Percentiles rank a stretch among this genome's conserved stretches.
These are phyloP conservation scores for Pseudopipra pipra DNA, from an alignment of 2,113 vertebrate genomes.

Conservation along the genomic window DNA sequence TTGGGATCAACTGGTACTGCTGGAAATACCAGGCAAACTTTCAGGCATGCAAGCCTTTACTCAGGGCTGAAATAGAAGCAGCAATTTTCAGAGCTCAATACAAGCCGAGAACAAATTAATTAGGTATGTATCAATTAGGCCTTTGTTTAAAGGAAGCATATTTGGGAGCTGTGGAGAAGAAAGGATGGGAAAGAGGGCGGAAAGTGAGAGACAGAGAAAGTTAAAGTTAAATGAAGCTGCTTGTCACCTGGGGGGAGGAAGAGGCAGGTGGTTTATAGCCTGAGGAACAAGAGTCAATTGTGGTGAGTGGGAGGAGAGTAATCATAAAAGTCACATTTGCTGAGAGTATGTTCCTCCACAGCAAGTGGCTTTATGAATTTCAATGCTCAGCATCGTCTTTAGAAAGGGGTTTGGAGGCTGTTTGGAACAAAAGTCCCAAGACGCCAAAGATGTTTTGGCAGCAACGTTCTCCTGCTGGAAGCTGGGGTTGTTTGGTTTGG, in stretches of 20 bases:
- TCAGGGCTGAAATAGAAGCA: slow-evolving; percentile 48
- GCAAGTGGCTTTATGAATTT: slow-evolving; percentile 25
- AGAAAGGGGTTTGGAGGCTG: background rate
- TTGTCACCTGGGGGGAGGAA: slow-evolving; percentile 42
- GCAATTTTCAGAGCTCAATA: slow-evolving; percentile 40
- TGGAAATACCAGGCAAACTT: background rate
- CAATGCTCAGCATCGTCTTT: background rate
- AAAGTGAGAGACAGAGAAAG: slow-evolving; percentile 38
- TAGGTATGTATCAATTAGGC: slow-evolving; percentile 42
- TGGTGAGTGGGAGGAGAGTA: slow-evolving; percentile 49
- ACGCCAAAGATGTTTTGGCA: background rate
- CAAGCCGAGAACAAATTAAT: slow-evolving; percentile 55
- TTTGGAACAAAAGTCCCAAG: background rate
- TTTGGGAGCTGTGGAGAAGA: slow-evolving; percentile 7
- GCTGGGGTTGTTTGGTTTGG: background rate
- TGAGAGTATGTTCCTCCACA: background rate
- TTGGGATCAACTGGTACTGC: background rate
- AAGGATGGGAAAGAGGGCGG: slow-evolving; percentile 1
- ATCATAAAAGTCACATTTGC: slow-evolving; percentile 49
- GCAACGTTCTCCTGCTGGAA: background rate
- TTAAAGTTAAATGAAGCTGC: slow-evolving; percentile 27
- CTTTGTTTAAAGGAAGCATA: slow-evolving; percentile 33
- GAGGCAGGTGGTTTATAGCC: slow-evolving; percentile 51
- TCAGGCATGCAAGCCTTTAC: background rate
- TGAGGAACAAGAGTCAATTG: slow-evolving; percentile 26